Conservation (phyloP, 2,797 vertebrate species). For the Myripristis murdjan region DNA sequence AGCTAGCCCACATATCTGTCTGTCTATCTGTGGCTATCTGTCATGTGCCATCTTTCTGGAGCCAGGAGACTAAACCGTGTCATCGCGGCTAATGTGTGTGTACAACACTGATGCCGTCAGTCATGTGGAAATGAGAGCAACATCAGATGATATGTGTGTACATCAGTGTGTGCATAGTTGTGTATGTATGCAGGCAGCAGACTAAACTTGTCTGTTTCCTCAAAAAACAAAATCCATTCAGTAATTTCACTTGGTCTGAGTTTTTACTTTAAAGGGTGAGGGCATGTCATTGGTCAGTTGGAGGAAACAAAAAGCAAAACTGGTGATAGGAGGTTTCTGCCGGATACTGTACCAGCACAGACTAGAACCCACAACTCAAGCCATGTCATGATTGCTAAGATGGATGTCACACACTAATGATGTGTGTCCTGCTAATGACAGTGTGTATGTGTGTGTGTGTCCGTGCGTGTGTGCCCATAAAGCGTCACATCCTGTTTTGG, state of each 20-base stretch:
- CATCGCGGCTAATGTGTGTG: constrained; percentile 65
- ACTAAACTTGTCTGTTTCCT: background rate
- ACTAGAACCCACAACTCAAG: constrained; percentile 49
- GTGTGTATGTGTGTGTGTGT: constrained; percentile 52
- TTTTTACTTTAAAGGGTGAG: background rate
- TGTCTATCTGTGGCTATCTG: constrained; percentile 62
- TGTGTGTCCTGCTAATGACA: constrained; percentile 64
- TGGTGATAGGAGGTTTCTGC: constrained; percentile 27
- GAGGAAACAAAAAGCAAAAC: background rate
- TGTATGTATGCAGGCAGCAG: background rate
- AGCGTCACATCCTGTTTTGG: constrained; percentile 67
- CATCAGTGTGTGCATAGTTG: background rate
- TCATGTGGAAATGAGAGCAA: constrained; percentile 47
- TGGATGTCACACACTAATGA: constrained; percentile 56
- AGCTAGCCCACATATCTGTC: constrained; percentile 64
- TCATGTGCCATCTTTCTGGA: constrained; percentile 68
- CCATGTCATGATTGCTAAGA: constrained; percentile 45
- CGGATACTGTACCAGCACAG: constrained; percentile 29
- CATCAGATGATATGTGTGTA: constrained; percentile 30
- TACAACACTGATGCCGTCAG: constrained; percentile 63
- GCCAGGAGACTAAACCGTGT: constrained; percentile 57
- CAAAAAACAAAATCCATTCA: background rate
- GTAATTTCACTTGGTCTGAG: background rate
- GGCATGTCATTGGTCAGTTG: constrained; percentile 38
- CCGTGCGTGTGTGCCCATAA: constrained; percentile 59